Conservation (phyloP, 2,797 vertebrate genomes). For the Tachyglossus aculeatus region DNA sequence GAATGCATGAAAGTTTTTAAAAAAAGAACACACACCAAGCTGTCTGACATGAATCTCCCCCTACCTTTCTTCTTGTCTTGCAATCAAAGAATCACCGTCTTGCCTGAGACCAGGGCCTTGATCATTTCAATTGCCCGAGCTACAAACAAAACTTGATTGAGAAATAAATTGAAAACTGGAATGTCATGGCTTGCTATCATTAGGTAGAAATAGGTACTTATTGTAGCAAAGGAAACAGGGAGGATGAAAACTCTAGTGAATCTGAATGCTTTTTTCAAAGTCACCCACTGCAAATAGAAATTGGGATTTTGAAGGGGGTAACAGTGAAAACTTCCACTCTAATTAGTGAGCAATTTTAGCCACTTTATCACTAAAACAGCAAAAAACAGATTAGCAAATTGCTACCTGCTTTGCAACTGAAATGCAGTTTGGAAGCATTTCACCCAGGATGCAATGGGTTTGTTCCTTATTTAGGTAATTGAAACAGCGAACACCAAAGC, state of each 20-base stretch:
- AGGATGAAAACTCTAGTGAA: background rate
- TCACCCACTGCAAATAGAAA: background rate
- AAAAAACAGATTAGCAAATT: background rate
- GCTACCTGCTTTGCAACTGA: background rate
- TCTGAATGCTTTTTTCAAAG: background rate
- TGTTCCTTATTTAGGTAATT: background rate
- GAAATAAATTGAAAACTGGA: background rate
- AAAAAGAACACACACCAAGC: no score
- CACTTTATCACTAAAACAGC: background rate
- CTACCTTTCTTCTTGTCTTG: background rate
- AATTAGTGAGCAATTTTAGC: background rate
- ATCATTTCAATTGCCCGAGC: background rate
- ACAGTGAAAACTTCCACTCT: background rate
- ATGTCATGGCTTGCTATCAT: constrained; percentile 1
- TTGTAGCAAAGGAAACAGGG: background rate
- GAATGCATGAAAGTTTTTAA: no score
- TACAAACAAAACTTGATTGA: background rate
- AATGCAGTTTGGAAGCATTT: background rate
- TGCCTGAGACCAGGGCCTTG: no score
- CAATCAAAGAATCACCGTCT: no score
- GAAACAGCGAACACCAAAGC: background rate
- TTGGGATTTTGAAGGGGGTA: constrained; percentile 4
- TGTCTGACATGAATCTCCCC: no score
- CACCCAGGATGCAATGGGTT: background rate
- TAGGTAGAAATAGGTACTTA: background rate